A percentile compares a stretch with the other conserved stretches of the same genome.
phyloP scores from a whole-genome alignment of 2,113 vertebrate species.

The Cygnus buccinator region DNA sequence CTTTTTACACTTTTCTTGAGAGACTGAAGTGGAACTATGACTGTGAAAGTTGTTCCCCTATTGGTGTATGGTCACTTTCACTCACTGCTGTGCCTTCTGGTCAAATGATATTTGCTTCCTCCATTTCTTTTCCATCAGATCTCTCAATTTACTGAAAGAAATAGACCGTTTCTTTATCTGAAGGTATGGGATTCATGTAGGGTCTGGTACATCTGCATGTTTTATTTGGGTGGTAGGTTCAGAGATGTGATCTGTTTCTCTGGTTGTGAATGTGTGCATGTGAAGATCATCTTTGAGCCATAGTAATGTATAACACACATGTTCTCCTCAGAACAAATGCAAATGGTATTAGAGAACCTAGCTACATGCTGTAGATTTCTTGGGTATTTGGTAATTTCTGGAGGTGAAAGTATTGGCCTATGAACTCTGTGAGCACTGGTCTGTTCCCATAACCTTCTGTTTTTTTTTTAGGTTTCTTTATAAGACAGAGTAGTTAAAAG shows the following conservation, averaged over 20 bases:
- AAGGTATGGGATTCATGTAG: not conserved
- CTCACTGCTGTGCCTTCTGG: not conserved
- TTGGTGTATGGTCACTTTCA: not conserved
- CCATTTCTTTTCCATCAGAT: not conserved
- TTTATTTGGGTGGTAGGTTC: not conserved
- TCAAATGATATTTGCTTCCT: not conserved
- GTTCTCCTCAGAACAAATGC: not conserved
- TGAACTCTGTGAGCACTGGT: not conserved
- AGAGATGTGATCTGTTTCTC: not conserved
- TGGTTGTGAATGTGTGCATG: not conserved
- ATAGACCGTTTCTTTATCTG: not conserved
- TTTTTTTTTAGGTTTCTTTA: not conserved
- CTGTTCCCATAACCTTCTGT: not conserved
- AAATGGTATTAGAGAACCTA: not conserved
- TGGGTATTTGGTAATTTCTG: not conserved
- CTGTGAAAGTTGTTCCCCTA: not conserved
- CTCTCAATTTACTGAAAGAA: not conserved
- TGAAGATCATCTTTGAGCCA: not conserved
- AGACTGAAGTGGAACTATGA: not conserved
- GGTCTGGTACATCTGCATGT: not conserved
- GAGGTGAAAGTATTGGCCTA: not conserved
- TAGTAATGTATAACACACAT: accelerated
- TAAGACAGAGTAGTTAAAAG: not conserved
- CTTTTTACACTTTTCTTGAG: not conserved
- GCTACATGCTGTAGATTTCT: not conserved